Percentiles rank a stretch among this genome's conserved stretches.
These are phyloP conservation scores for Leucophenga varia DNA, from an alignment of 1,140 invertebrate genomes.

Conservation along the genomic window DNA sequence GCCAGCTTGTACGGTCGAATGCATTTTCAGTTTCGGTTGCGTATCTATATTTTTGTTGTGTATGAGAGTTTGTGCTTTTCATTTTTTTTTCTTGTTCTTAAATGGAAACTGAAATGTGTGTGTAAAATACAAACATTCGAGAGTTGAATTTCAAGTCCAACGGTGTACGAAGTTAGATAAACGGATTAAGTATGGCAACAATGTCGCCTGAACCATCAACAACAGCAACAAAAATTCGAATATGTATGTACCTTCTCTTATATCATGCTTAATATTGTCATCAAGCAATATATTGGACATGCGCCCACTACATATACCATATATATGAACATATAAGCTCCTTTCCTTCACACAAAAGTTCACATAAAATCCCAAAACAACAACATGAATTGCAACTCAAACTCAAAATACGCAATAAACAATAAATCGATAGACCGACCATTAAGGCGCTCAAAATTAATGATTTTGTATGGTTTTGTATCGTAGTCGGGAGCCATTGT, in stretches of 20 bases:
- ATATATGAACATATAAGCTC: slow-evolving; percentile 14
- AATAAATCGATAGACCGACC: slow-evolving; percentile 40
- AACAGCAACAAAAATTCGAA: slow-evolving; percentile 3
- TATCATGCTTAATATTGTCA: too few relatives aligned
- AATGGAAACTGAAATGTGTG: too few relatives aligned
- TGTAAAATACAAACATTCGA: not conserved
- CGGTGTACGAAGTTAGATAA: slow-evolving; percentile 57
- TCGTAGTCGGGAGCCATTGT: too few relatives aligned
- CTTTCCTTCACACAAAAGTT: slow-evolving; percentile 7
- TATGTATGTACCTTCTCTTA: slow-evolving; percentile 14
- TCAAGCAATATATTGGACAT: too few relatives aligned
- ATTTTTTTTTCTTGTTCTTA: too few relatives aligned
- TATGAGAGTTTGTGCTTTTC: too few relatives aligned
- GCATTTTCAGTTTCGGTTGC: slow-evolving; percentile 27
- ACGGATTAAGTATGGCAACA: slow-evolving; percentile 54
- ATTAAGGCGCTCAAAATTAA: slow-evolving; percentile 21
- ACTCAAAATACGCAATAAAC: slow-evolving; percentile 20
- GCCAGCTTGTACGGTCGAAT: slow-evolving; percentile 40
- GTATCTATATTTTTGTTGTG: too few relatives aligned
- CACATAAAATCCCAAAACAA: not conserved
- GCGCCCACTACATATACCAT: not conserved
- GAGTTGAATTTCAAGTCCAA: slow-evolving; percentile 51
- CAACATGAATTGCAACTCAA: slow-evolving; percentile 12
- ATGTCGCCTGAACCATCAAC: slow-evolving; percentile 19
- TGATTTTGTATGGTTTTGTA: too few relatives aligned